Conservation (phyloP, 2,797 vertebrate genomes). For the Pangasius larnaudii region DNA sequence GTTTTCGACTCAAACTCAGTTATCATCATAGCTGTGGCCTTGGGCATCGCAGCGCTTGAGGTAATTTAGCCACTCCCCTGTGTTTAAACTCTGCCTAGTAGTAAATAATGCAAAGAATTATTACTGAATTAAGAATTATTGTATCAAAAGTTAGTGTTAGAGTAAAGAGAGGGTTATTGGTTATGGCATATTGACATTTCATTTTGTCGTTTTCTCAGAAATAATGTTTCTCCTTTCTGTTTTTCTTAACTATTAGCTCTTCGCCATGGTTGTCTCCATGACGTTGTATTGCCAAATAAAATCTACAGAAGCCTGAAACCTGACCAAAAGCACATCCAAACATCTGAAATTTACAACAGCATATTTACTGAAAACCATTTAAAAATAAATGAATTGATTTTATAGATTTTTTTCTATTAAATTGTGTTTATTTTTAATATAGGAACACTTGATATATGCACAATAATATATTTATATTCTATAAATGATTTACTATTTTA, state of each 20-base stretch:
- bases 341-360: not conserved
- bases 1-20: slow-evolving; percentile 70
- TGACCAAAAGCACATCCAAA: slow-evolving; percentile 8
- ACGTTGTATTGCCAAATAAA: slow-evolving; percentile 71
- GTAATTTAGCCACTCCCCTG: slow-evolving; percentile 60
- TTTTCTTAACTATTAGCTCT: slow-evolving; percentile 63
- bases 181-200: not conserved
- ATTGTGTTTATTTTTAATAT: not conserved
- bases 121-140: too few relatives aligned
- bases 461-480: not conserved
- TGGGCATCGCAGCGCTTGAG: slow-evolving; percentile 80
- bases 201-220: not conserved
- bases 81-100: not conserved
- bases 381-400: not conserved
- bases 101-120: not conserved
- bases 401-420: not conserved
- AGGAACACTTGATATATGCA: not conserved
- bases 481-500: not conserved
- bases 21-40: slow-evolving; percentile 73
- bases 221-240: not conserved
- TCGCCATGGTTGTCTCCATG: slow-evolving; percentile 77
- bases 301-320: slow-evolving; percentile 38
- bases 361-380: not conserved
- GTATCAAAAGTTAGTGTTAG: not conserved
- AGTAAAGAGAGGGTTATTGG: not conserved